These are phyloP conservation scores for Heliornis fulica DNA, from an alignment of 2,113 vertebrate genomes.

Conservation along the genomic window DNA sequence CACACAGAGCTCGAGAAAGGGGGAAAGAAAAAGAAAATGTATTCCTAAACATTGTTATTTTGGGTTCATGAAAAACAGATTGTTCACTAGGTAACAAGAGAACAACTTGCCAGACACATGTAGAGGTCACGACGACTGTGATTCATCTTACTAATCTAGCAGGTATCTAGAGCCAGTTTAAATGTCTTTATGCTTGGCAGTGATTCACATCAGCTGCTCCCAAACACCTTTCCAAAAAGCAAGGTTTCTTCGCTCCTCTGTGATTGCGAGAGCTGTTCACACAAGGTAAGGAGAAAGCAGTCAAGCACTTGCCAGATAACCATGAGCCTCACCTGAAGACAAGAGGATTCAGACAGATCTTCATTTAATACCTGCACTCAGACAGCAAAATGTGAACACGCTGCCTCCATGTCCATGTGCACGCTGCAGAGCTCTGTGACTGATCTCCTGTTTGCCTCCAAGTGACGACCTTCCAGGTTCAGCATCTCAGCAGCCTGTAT, in stretches of 20 bases:
- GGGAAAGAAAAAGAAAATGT: not conserved
- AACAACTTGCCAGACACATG: constrained; percentile 61
- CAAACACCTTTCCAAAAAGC: not conserved
- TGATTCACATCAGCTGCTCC: constrained; percentile 18
- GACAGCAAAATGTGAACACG: not conserved
- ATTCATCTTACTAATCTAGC: constrained; percentile 49
- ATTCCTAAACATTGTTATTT: constrained; percentile 57
- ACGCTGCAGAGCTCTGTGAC: rapidly evolving
- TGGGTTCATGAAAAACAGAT: constrained; percentile 33
- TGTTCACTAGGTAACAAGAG: constrained; percentile 50
- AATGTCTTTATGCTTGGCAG: constrained; percentile 3
- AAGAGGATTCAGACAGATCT: not conserved
- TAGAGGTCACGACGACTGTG: constrained; percentile 27
- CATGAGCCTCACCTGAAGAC: not conserved
- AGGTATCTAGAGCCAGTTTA: not conserved
- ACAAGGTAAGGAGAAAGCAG: not conserved
- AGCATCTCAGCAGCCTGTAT: not conserved
- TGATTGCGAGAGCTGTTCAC: not conserved
- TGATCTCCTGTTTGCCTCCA: rapidly evolving
- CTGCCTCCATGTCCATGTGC: not conserved
- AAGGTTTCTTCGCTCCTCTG: not conserved
- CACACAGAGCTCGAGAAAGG: not conserved
- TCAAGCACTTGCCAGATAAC: not conserved
- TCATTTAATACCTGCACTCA: not conserved
- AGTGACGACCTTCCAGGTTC: not conserved